Evolutionary conservation across 2,113 vertebrate genomes (phyloP), one percentile per base, ranked within the genome.

Genomic region (Felis chaus): DNA sequence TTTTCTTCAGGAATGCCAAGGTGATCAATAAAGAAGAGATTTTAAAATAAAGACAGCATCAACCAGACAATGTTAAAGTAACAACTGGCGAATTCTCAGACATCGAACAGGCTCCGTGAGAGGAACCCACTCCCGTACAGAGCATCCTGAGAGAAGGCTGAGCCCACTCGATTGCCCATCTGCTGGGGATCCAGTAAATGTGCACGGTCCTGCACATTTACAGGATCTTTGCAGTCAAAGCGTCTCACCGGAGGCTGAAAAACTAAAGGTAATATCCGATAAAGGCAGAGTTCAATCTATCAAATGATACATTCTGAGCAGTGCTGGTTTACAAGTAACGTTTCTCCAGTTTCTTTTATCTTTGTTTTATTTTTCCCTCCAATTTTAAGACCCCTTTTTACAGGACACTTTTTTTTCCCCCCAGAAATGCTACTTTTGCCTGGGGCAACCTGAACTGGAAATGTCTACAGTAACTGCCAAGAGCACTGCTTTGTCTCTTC

Each of bases 1-100:
- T 97, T 95, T 95, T 97, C 97, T 91, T 94, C 85, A 45, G 41
- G 29, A 68, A 97, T 97, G 79, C 92, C 93, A 96, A 96, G 96
- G n/a, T 88, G 73, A 93, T 82, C 89, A 68, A 39, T 61, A 89
- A 87, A 74, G 63, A 94, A 69, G 0, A 0, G 31, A 96, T 83
- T 94, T 82, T 89, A 94, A 97, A 29, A 89, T 88, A 53, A 78
- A 78, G 63, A 45, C 25, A n/a, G 45, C 3, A 78, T 3, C 0
- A 1, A 65, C 55, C 83, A 96, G 65, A 93, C 4, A 95, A 83
- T 84, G 90, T 94, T 85, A 95, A 95, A 95, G 83, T 89, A 95
- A 92, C 73, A 41, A 84, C 90, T 91, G 23, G 78, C 31, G 4
- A 50, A 4, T 27, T 81, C 79, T 94, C 91, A 92, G 96, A 97